Evolutionary conservation across 2,797 vertebrate species (phyloP).

Genomic region (Epinephelus awoara): DNA sequence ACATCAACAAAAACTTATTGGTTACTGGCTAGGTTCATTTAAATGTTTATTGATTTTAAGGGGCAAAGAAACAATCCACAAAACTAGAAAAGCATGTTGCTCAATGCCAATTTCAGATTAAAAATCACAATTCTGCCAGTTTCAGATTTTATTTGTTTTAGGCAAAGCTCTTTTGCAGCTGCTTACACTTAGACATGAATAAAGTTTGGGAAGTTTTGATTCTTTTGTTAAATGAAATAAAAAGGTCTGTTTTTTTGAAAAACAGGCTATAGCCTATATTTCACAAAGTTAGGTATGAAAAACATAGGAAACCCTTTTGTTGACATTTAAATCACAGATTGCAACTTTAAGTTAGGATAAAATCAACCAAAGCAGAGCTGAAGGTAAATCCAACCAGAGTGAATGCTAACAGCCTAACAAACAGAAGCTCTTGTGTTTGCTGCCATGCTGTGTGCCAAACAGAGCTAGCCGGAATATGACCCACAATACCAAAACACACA

Average conservation of each 20-base stretch:
- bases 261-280: neutral
- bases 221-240: neutral
- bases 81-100: neutral
- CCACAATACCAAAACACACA: conserved; percentile 5
- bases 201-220: neutral
- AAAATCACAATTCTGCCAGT: neutral
- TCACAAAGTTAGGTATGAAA: neutral
- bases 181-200: neutral
- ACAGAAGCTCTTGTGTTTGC: conserved; percentile 18
- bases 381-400: neutral
- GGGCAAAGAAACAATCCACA: neutral
- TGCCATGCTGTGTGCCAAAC: conserved; percentile 23
- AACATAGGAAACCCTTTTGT: neutral
- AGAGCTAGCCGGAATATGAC: conserved; percentile 27
- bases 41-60: neutral
- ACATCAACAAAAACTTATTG: neutral
- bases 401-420: conserved; percentile 1
- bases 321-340: neutral
- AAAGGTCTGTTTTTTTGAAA: neutral
- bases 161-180: neutral
- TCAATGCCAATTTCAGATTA: neutral
- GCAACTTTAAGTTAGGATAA: neutral
- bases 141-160: neutral
- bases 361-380: neutral
- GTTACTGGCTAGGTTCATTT: neutral